These are phyloP conservation scores for Hesperophylax magnus DNA, from an alignment of 1,140 invertebrate species.

Conservation along the genomic window DNA sequence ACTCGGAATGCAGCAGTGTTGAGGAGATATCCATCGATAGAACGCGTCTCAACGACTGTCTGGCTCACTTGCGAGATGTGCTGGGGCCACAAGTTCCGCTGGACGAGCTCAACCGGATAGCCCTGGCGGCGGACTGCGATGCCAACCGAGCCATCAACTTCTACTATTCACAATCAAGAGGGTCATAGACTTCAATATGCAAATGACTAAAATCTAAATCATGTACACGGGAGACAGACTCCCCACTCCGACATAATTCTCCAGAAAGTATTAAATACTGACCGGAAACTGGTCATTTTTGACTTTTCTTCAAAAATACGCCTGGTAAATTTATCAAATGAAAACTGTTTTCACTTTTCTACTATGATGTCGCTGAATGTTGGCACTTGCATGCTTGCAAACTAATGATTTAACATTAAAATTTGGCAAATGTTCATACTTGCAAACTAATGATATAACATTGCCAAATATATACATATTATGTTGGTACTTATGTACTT, in stretches of 20 bases:
- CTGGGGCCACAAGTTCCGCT: constrained; percentile 70
- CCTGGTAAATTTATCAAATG: neutral
- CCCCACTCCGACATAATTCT: neutral
- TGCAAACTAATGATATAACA: no score
- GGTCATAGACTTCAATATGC: neutral
- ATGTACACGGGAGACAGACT: neutral
- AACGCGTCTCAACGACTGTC: constrained; percentile 67
- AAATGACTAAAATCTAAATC: neutral
- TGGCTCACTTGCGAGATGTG: constrained; percentile 70
- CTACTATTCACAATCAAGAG: constrained; percentile 60
- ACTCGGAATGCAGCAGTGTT: constrained; percentile 54
- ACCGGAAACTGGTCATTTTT: no score
- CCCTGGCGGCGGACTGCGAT: constrained; percentile 74
- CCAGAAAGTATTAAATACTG: no score
- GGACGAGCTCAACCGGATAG: constrained; percentile 69
- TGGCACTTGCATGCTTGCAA: no score
- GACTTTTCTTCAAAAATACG: no score
- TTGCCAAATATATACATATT: no score
- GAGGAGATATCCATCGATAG: constrained; percentile 58
- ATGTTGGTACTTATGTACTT: no score
- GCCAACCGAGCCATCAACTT: constrained; percentile 75
- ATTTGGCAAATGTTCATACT: no score
- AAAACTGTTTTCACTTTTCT: neutral
- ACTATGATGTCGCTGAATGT: neutral
- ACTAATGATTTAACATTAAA: no score